Conservation (phyloP, 2,113 vertebrate genomes). For the Hirundichthys speculiger region DNA sequence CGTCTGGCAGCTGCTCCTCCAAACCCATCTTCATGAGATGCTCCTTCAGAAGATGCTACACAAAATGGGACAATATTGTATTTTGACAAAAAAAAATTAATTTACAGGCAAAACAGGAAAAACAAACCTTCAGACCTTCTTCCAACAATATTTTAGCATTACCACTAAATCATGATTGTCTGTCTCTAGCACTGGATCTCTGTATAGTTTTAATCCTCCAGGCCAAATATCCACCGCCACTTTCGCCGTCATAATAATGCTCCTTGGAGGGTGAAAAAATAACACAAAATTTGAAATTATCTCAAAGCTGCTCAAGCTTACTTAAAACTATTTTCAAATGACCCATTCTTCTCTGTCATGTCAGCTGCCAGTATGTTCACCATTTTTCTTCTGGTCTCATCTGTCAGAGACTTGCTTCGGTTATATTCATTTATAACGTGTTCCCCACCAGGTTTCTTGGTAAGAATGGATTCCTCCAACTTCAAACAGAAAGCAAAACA, state of each 20-base stretch:
- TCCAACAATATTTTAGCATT: neutral
- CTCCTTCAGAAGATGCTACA: neutral
- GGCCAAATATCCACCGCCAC: conserved; percentile 17
- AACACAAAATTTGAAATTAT: no score
- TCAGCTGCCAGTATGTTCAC: conserved; percentile 58
- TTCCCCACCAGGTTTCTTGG: conserved; percentile 21
- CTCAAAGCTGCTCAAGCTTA: no score
- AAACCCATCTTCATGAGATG: neutral
- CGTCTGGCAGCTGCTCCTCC: conserved; percentile 12
- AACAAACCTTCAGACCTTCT: neutral
- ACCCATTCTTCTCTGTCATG: conserved; percentile 45
- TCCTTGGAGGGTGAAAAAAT: neutral
- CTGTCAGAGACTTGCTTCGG: conserved; percentile 20
- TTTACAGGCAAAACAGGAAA: neutral
- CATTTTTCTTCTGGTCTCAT: conserved; percentile 44
- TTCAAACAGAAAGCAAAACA: conserved; percentile 7
- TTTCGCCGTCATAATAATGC: conserved; percentile 18
- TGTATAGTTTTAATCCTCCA: conserved; percentile 35
- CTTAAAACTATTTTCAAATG: neutral
- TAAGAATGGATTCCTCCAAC: conserved; percentile 40
- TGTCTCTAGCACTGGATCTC: conserved; percentile 8
- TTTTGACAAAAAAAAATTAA: neutral
- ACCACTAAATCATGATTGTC: neutral
- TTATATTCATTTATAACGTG: conserved; percentile 30
- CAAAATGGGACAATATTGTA: neutral